phyloP scores from a whole-genome alignment of 2,113 vertebrate genomes.

The Orcinus orca region DNA sequence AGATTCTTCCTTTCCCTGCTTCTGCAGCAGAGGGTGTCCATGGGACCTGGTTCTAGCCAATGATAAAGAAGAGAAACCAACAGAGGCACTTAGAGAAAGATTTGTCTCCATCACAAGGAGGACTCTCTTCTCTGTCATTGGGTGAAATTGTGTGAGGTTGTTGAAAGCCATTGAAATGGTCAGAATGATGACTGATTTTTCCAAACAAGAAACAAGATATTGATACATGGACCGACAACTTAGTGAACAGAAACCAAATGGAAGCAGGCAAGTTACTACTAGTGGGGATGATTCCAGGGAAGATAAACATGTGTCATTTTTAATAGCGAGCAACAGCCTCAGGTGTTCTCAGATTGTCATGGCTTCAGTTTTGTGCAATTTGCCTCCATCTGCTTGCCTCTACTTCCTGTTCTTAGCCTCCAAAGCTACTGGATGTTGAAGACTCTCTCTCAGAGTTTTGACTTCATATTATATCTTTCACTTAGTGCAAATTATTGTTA shows the following conservation, averaged over 20 bases:
- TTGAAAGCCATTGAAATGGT: neutral
- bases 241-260: neutral
- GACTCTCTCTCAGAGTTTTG: neutral
- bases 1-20: neutral
- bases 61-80: neutral
- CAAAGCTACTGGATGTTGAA: neutral
- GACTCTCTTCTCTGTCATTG: neutral
- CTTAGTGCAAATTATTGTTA: too few relatives aligned
- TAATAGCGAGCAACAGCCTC: accelerated
- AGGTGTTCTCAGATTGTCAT: too few relatives aligned
- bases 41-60: neutral
- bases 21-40: neutral
- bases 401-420: neutral
- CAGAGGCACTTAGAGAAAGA: neutral
- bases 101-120: neutral
- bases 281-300: accelerated
- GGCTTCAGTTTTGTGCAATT: neutral
- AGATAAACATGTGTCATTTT: neutral
- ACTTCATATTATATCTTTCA: neutral
- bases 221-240: accelerated
- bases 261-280: neutral
- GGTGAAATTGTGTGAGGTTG: accelerated
- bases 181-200: neutral
- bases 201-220: neutral
- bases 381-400: neutral